A percentile compares a stretch with the other conserved stretches of the same genome.
phyloP scores from a whole-genome alignment of 2,113 vertebrate species.

The Patagioenas fasciata region DNA sequence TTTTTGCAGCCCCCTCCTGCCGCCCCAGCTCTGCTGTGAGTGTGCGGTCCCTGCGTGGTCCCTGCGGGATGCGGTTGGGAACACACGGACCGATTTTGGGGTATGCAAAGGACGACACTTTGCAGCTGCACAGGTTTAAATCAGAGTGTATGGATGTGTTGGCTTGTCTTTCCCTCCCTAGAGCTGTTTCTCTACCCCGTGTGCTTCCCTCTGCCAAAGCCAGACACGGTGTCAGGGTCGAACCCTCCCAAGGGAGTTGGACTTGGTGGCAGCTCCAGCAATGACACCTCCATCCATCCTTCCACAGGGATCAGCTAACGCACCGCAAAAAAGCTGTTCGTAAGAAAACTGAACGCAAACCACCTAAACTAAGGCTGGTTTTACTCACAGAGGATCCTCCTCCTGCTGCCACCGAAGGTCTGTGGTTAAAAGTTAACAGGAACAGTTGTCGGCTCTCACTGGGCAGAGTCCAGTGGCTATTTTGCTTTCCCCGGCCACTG shows the following conservation, averaged over 20 bases:
- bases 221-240: neutral
- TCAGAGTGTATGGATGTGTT: accelerated
- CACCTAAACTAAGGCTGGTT: neutral
- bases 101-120: neutral
- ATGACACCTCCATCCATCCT: neutral
- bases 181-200: neutral
- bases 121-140: neutral
- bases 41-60: neutral
- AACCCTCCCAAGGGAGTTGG: neutral
- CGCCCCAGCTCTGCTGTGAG: neutral
- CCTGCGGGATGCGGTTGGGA: neutral
- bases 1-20: neutral
- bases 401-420: neutral
- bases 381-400: neutral
- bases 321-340: neutral
- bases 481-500: neutral
- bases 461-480: constrained; percentile 23
- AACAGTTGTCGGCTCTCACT: neutral
- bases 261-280: neutral
- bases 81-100: accelerated
- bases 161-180: neutral
- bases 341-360: neutral
- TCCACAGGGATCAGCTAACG: neutral
- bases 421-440: neutral
- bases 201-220: neutral